phyloP scores from a whole-genome alignment of 2,113 vertebrate species.

The Labeo rohita region DNA sequence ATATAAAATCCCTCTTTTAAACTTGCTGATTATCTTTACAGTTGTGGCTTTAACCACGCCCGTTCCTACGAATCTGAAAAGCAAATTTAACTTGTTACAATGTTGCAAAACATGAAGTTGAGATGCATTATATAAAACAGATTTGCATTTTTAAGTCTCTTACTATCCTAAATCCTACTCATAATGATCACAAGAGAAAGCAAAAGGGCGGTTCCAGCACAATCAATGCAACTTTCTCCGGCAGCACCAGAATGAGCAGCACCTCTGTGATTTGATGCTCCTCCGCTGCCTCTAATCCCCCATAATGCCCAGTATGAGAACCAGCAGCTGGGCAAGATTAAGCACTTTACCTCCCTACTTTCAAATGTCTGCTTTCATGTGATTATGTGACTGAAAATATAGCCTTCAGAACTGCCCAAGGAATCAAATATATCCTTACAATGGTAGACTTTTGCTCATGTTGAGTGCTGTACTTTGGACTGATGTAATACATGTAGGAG shows the following conservation, averaged over 20 bases:
- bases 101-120: background rate
- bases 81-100: background rate
- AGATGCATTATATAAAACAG: slow-evolving; percentile 25
- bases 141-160: background rate
- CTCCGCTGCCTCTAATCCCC: slow-evolving; percentile 76
- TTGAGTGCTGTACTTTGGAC: background rate
- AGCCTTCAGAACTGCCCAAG: background rate
- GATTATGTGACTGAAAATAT: slow-evolving; percentile 75
- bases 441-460: background rate
- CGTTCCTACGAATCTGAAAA: background rate
- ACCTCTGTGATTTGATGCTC: slow-evolving; percentile 28
- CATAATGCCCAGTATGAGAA: slow-evolving; percentile 76
- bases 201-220: background rate
- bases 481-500: background rate
- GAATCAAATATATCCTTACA: background rate
- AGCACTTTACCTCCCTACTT: slow-evolving; percentile 70
- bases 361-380: slow-evolving; percentile 83
- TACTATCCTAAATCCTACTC: slow-evolving; percentile 9
- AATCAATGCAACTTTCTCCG: slow-evolving; percentile 15
- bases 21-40: background rate
- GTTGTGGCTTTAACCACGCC: background rate
- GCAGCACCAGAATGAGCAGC: background rate
- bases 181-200: slow-evolving; percentile 20
- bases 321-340: slow-evolving; percentile 78
- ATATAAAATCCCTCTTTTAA: background rate